These are phyloP conservation scores for Sigmodon hispidus DNA, from an alignment of 2,113 vertebrate species.

Conservation along the genomic window DNA sequence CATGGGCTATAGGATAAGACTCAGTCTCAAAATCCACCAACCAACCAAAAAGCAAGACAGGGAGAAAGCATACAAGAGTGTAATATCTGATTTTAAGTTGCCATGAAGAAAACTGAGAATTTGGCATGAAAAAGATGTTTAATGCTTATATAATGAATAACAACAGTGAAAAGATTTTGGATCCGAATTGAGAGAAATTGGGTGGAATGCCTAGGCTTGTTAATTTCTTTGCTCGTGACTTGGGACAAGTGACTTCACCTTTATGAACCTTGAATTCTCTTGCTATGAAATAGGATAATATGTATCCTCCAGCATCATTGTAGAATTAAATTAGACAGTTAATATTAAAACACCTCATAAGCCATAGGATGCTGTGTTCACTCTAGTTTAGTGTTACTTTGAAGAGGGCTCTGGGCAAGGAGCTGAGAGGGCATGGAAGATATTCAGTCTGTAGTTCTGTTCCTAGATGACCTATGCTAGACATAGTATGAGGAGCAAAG, in stretches of 20 bases:
- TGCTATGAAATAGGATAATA: conserved; percentile 46
- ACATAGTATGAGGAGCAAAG: not conserved
- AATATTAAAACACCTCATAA: conserved; percentile 55
- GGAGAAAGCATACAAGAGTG: not conserved
- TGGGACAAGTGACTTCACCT: conserved; percentile 56
- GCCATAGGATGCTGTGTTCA: conserved; percentile 13
- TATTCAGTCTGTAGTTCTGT: not conserved
- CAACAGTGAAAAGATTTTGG: conserved; percentile 1
- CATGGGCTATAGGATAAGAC: not conserved
- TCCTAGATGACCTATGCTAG: not conserved
- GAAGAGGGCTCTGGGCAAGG: conserved; percentile 8
- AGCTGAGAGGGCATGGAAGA: not conserved
- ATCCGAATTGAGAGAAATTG: conserved; percentile 38
- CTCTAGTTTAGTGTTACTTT: conserved; percentile 45
- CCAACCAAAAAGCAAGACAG: not conserved
- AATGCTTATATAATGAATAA: not conserved
- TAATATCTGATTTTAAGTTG: not conserved
- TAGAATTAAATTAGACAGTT: conserved; percentile 59
- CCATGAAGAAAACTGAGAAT: not conserved
- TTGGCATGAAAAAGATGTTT: not conserved
- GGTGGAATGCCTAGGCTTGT: not conserved
- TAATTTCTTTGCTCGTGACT: conserved; percentile 12
- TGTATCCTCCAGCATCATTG: not conserved
- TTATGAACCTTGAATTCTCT: conserved; percentile 40
- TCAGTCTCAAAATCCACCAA: not conserved